Base-by-base conservation (phyloP, 2,113 vertebrate species). In the Felis chaus region DNA sequence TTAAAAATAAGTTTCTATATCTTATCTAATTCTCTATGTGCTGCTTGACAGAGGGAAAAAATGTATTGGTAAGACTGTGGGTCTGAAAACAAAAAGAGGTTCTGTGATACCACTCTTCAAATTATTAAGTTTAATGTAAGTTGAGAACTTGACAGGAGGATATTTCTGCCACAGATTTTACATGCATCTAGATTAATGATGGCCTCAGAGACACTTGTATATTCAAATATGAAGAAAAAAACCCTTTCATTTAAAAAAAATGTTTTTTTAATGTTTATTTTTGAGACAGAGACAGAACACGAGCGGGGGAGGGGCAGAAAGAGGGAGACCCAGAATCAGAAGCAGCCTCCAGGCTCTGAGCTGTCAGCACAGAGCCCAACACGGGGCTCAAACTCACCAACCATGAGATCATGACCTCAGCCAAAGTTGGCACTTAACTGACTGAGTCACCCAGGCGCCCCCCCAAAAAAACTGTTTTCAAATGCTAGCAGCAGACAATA, bases 211-310 rank as follows among this genome's bases (percentile, higher is more conserved):
- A 97, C 12, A 68, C 27, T 18, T 88, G 50, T 71, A 31, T 66
- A 95, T 78, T 53, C 69, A 61, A 91, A 89, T 73, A 95, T 61
- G 76, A 95, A 57, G 78, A 39, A 23, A 76, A 71, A 69, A 69
- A 61, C 19, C 5, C 18, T 61, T 61, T 61, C 19, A 61, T 61
- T 21, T 23, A 29, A 57, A 61, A 61, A 15, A 55, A 61, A 61
- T 61, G 21, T 23, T 23, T 61, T 50, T 61, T 61, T 61, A 61
- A 61, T 61, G 21, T 61, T 61, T 61, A 61, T 9, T 61, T 61
- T 23, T 57, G 55, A 57, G 55, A 23, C 2, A 57, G 55, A 57
- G 19, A 61, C 57, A 61, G 19, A 61, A 21, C 57, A 61, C 57
- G 1, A 23, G 57, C 3, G 21, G 21, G 21, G 57, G 7, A 61